Base-by-base conservation (phyloP, 2,797 vertebrate species). In the Mastacembelus armatus region DNA sequence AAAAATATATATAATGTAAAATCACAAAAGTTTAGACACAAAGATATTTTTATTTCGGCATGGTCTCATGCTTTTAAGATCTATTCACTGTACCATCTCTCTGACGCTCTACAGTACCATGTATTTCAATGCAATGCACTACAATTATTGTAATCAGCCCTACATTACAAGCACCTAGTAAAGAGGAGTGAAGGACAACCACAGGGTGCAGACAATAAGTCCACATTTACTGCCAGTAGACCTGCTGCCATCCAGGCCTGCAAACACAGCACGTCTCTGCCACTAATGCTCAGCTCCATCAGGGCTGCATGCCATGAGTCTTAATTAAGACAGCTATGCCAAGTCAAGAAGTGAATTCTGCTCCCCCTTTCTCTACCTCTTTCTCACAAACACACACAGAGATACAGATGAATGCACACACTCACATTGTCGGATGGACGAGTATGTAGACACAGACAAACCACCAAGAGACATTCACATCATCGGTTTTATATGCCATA, bases 251-350 rank as follows among this genome's bases (percentile, higher is more conserved):
- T 24, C 69, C 63, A 51, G 67, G 55, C 60, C 80, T 54, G 71
- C 73, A 63, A 71, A 75, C 76, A 74, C 88, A 85, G 80, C 83
- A 81, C 33, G 78, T 64, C 79, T 66, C 73, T 56, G 74, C 80
- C 48, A 56, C 85, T 74, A 82, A 80, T 48, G 63, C 80, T 2
- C 29, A 59, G 70, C 80, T 75, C 80, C 76, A 71, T 74, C 69
- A 27, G 74, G 79, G 76, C 84, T 36, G 69, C 82, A 78, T 84
- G 84, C 81, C 86, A 81, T 44, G 78, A 68, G 76, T 78, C 79
- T 83, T 87, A 84, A 89, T 89, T 85, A 88, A 88, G 81, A 80
- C 67, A 24, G 74, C 72, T 75, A 81, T 77, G 79, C 76, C 63
- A 82, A 88, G 84, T 89, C 85, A 83, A 85, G 66, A 85, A 85